phyloP scores from a whole-genome alignment of 2,113 vertebrate genomes.

The Thunnus thynnus region DNA sequence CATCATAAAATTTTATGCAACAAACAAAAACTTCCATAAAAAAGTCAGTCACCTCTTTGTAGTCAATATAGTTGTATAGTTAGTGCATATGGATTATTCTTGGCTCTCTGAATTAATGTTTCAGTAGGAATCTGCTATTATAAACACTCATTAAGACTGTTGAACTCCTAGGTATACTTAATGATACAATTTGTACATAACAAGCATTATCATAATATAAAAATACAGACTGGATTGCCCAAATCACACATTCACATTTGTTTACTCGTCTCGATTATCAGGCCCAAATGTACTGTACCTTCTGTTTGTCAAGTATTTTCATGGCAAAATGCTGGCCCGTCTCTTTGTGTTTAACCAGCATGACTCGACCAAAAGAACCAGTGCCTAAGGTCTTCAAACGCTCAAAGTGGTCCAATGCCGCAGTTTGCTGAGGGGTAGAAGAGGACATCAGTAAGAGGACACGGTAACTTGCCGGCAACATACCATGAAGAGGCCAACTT shows the following conservation, averaged over 20 bases:
- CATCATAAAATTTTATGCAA: too few relatives aligned
- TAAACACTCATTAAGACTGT: background rate
- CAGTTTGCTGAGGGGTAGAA: constrained; percentile 87
- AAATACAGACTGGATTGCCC: background rate
- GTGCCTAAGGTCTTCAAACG: constrained; percentile 95
- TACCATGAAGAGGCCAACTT: background rate
- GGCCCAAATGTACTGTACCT: constrained; percentile 79
- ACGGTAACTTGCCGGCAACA: background rate
- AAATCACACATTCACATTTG: background rate
- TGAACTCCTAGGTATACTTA: background rate
- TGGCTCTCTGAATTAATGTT: background rate
- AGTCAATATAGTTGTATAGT: background rate
- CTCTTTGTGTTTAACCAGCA: constrained; percentile 94
- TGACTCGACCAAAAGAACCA: constrained; percentile 94
- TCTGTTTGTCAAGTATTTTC: constrained; percentile 98
- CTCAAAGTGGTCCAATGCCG: constrained; percentile 93
- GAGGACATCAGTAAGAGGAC: background rate
- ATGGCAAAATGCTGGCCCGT: constrained; percentile 92
- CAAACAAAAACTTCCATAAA: background rate
- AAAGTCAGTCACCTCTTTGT: background rate
- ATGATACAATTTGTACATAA: too few relatives aligned
- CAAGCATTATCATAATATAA: background rate
- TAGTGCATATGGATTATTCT: background rate
- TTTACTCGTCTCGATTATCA: background rate
- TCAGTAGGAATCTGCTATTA: background rate